Evolutionary conservation across 1,140 invertebrate genomes (phyloP), one percentile per base, ranked within the genome.

Genomic region (Brachystomella parvula): DNA sequence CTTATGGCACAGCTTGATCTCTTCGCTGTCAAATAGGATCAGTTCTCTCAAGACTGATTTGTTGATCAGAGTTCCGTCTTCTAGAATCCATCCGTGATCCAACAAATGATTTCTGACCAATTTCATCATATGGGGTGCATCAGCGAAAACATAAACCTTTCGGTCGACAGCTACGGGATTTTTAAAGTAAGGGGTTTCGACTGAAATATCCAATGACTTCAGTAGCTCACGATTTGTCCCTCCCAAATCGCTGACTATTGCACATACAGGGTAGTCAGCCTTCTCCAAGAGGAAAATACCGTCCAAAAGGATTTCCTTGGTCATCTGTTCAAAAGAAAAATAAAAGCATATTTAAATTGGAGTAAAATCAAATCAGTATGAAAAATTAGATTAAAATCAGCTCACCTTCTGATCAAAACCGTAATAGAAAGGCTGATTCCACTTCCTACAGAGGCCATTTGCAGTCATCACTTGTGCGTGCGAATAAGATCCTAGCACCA

Each of bases 391-490:
- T n/a, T n/a, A n/a, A n/a, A n/a, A n/a, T n/a, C n/a, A n/a, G n/a
- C n/a, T n/a, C n/a, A n/a, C n/a, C n/a, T n/a, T n/a, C n/a, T n/a
- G n/a, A n/a, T 73, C 66, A 44, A 73, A 73, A 29, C 61, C 63
- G 47, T 57, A 73, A 47, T 64, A 71, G 2, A 73, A 47, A 1
- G 65, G 63, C 39, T 69, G 69, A 24, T 68, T 71, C 66, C 69
- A 73, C 0, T 63, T 47, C 0, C n/a, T 3, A 35, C 28, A 64
- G 2, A 73, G 30, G 53, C 69, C 69, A 3, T 61, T 28, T 0
- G 64, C 0, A 61, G 71, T 68, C n/a, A 60, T 31, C 30, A 73
- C 69, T 64, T 69, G 69, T 2, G 61, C 71, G 32, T 71, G 66
- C 1, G 39, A 61, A n/a, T 71, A 53, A n/a, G 69, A 58, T 19